Evolutionary conservation across 2,888 invertebrate species (phyloP).

Genomic region (Anthophora plumipes): DNA sequence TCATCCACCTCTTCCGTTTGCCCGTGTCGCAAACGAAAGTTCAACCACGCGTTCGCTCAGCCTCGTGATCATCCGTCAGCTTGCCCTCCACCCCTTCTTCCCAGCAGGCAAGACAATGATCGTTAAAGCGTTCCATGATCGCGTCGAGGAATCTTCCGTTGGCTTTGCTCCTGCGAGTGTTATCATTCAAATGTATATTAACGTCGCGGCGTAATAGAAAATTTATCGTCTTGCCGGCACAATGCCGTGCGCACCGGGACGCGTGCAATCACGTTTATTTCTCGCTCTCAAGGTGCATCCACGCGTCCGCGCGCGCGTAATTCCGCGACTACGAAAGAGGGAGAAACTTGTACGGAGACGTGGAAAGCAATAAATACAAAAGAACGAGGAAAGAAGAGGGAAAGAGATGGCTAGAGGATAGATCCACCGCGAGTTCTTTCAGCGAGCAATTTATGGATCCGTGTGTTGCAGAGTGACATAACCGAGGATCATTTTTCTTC

Average conservation of each 20-base stretch:
- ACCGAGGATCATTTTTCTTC: conserved; percentile 63
- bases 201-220: conserved; percentile 59
- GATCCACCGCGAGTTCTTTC: conserved; percentile 37
- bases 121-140: conserved; percentile 40
- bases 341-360: neutral
- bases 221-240: conserved; percentile 51
- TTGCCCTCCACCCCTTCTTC: neutral
- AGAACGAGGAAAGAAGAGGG: neutral
- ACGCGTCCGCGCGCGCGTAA: conserved; percentile 40
- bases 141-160: conserved; percentile 20
- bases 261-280: conserved; percentile 61
- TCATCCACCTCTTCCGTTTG: neutral
- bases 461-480: conserved; percentile 44
- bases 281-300: conserved; percentile 47
- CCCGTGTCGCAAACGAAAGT: conserved; percentile 2
- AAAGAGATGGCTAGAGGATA: neutral
- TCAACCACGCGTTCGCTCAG: neutral
- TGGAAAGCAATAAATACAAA: too few relatives aligned
- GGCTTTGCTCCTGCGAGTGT: conserved; percentile 17
- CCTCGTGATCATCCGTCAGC: neutral
- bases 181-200: conserved; percentile 64
- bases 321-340: conserved; percentile 32
- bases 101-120: conserved; percentile 29
- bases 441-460: conserved; percentile 61
- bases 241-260: conserved; percentile 29